phyloP scores from a whole-genome alignment of 2,888 invertebrate genomes.

The Drosophila fulvimacula region DNA sequence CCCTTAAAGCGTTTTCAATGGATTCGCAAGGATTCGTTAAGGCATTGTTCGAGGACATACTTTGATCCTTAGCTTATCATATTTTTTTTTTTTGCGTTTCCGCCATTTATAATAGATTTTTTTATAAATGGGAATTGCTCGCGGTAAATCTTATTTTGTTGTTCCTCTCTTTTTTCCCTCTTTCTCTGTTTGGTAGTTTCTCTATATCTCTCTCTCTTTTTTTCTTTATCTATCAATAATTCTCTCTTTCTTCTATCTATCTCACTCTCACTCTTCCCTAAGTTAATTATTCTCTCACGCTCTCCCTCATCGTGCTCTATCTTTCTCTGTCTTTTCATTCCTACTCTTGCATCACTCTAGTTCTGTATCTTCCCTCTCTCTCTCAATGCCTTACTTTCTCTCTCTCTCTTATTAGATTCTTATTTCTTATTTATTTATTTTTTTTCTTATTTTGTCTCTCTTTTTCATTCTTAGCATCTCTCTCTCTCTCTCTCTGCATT shows the following conservation, averaged over 20 bases:
- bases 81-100: neutral
- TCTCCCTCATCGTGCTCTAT: neutral
- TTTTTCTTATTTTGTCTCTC: neutral
- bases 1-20: neutral
- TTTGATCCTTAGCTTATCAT: neutral
- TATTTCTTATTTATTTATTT: no score
- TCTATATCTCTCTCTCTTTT: neutral
- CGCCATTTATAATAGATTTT: neutral
- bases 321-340: no score
- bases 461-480: neutral
- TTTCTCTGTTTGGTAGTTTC: neutral
- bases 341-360: no score
- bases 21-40: neutral
- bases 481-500: neutral
- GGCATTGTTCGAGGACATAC: neutral
- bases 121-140: neutral
- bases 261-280: no score
- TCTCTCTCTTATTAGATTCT: no score
- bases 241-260: neutral
- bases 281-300: neutral
- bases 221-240: neutral
- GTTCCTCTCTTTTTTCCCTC: neutral
- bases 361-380: no score
- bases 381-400: no score
- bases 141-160: no score